Percentiles rank a stretch among this genome's conserved stretches.
phyloP scores from a whole-genome alignment of 2,888 invertebrate genomes.

The Perithous albicinctus region DNA sequence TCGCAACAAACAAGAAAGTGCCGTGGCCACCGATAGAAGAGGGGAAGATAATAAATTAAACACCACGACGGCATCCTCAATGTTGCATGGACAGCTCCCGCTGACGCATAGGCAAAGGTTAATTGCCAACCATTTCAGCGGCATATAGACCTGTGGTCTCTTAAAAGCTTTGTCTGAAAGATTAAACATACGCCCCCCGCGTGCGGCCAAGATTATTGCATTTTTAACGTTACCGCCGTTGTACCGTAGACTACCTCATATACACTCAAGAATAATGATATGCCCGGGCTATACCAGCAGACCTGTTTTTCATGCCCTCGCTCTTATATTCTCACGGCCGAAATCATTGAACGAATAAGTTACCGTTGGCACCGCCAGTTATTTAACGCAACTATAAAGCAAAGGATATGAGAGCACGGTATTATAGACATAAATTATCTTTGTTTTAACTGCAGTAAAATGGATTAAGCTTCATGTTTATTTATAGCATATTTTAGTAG shows the following conservation, averaged over 20 bases:
- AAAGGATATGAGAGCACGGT: neutral
- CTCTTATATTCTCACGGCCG: slow-evolving; percentile 7
- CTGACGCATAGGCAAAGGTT: slow-evolving; percentile 60
- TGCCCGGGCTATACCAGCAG: slow-evolving; percentile 13
- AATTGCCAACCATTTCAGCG: slow-evolving; percentile 58
- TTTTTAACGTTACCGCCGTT: slow-evolving; percentile 69
- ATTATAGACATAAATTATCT: neutral
- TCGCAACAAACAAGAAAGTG: slow-evolving; percentile 29
- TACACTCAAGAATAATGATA: slow-evolving; percentile 56
- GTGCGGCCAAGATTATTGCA: slow-evolving; percentile 69
- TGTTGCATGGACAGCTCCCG: slow-evolving; percentile 59
- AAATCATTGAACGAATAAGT: slow-evolving; percentile 48
- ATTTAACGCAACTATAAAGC: slow-evolving; percentile 23
- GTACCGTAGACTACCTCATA: slow-evolving; percentile 3
- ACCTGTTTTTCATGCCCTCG: slow-evolving; percentile 22
- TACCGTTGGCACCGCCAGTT: slow-evolving; percentile 10
- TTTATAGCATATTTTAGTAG: no score
- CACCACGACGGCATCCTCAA: slow-evolving; percentile 63
- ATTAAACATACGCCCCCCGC: slow-evolving; percentile 67
- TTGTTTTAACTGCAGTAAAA: slow-evolving; percentile 16
- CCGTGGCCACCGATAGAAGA: slow-evolving; percentile 8
- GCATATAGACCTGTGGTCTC: slow-evolving; percentile 47
- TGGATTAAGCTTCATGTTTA: no score
- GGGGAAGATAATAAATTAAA: slow-evolving; percentile 67
- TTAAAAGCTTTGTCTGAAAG: slow-evolving; percentile 71